Conservation (phyloP, 1,140 invertebrate genomes). For the Apis laboriosa region DNA sequence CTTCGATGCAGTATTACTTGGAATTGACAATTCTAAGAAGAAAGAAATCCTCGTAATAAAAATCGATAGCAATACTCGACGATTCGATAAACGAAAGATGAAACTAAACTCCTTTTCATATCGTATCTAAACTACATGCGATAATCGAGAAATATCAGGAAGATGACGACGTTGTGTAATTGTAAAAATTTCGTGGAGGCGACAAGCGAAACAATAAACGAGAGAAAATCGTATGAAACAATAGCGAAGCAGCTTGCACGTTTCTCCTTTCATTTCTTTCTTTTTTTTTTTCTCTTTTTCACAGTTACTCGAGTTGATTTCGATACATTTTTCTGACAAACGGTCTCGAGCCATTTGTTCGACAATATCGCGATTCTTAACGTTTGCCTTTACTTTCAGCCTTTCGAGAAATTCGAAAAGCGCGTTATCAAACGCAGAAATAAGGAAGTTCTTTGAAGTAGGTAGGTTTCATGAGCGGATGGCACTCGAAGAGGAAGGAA, state of each 20-base stretch:
- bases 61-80: too few relatives aligned
- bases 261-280: background rate
- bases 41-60: too few relatives aligned
- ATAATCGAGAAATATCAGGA: background rate
- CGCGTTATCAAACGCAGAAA: conserved; percentile 56
- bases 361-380: conserved; percentile 46
- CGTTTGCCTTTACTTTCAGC: conserved; percentile 32
- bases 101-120: background rate
- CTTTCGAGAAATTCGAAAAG: background rate
- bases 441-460: conserved; percentile 45
- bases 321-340: conserved; percentile 41
- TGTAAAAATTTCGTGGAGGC: conserved; percentile 55
- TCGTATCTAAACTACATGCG: background rate
- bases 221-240: conserved; percentile 60
- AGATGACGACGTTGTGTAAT: conserved; percentile 29
- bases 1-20: too few relatives aligned
- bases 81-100: too few relatives aligned
- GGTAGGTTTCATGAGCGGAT: conserved; percentile 10
- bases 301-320: conserved; percentile 14
- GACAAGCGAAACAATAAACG: conserved; percentile 63
- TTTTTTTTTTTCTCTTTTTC: conserved; percentile 7
- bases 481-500: conserved; percentile 21
- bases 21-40: too few relatives aligned
- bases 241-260: conserved; percentile 35
- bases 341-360: conserved; percentile 28